Percentiles rank a stretch among this genome's conserved stretches.
Evolutionary conservation across 2,888 invertebrate genomes (phyloP).

Genomic region (Spilosoma lubricipeda): DNA sequence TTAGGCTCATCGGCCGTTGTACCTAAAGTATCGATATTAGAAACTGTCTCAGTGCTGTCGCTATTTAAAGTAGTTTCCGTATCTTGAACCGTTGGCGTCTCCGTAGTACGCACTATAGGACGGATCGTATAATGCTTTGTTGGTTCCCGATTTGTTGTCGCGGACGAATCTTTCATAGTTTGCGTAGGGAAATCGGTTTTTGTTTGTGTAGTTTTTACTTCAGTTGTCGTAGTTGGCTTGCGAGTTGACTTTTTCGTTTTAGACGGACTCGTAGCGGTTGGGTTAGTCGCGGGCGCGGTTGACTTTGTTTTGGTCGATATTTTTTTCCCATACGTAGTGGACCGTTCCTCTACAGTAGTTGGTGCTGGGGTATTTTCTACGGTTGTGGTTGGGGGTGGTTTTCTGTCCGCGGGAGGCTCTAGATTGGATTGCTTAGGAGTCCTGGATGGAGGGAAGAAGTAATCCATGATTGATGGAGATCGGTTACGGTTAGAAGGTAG

Average conservation of each 20-base stretch:
- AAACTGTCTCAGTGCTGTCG: slow-evolving; percentile 84
- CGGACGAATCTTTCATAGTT: slow-evolving; percentile 66
- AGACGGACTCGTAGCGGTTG: slow-evolving; percentile 72
- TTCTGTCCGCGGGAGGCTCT: slow-evolving; percentile 78
- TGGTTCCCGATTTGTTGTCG: slow-evolving; percentile 73
- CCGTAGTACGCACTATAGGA: slow-evolving; percentile 76
- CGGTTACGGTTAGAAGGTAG: slow-evolving; percentile 75
- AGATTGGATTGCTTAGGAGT: slow-evolving; percentile 82
- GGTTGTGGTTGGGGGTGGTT: slow-evolving; percentile 67
- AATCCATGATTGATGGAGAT: slow-evolving; percentile 83
- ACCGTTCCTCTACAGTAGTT: slow-evolving; percentile 74
- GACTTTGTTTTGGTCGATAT: slow-evolving; percentile 77
- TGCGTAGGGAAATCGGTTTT: slow-evolving; percentile 67
- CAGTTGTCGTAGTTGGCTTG: slow-evolving; percentile 72
- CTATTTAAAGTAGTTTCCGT: slow-evolving; percentile 81
- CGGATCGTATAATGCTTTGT: slow-evolving; percentile 86
- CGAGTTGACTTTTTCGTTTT: slow-evolving; percentile 77
- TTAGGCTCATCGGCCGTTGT: slow-evolving; percentile 71
- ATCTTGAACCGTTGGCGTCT: slow-evolving; percentile 74
- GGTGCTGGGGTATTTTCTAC: slow-evolving; percentile 69
- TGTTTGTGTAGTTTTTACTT: slow-evolving; percentile 71
- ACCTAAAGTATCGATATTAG: slow-evolving; percentile 69
- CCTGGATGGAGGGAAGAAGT: slow-evolving; percentile 83
- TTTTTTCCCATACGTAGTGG: slow-evolving; percentile 76
- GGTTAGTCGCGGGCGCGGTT: slow-evolving; percentile 70